Base-by-base conservation (phyloP, 1,140 invertebrate species). In the Frieseomelitta varia region DNA sequence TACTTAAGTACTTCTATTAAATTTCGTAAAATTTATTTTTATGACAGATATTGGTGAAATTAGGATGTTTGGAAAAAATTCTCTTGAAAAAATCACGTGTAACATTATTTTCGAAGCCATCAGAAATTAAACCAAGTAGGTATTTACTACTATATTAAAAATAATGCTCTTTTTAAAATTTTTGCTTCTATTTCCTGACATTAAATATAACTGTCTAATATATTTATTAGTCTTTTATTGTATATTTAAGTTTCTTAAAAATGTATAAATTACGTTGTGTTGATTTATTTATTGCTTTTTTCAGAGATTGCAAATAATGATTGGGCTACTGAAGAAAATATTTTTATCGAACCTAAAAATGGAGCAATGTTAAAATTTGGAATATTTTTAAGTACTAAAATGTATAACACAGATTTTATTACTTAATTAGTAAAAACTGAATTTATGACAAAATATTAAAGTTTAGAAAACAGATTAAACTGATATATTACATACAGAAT, bases 361-460 rank as follows among this genome's bases (percentile, higher is more conserved):
- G 95, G 96, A 88, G 96, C 96, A 15, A 92, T 96, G 24, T 85
- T 95, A 39, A 95, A 94, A 69, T 94, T 96, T 21, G 94, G 96
- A n/a, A 93, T 94, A 77, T 96, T 96, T 89, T 95, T 96, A 81
- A 96, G 96, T 30, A 93, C 94, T 17, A 96, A 96, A 78, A 94
- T 93, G 68, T 96, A 96, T 77, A 93, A 55, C 30, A 92, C 92
- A 3, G 96, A 96, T 88, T 96, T 96, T 89, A 93, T 96, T 81
- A 82, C 90, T 4, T 92, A 89, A 91, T 69, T 69, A 21, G 14
- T 11, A 21, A 65, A 63, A 21, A 39, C 24, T 69, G 17, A 56
- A 56, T 56, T 56, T 47, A 8, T 47, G 8, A n/a, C 4, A n/a
- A 53, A 30, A 15, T 51, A 24, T 27, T 55, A 30, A 53, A 73